phyloP scores from a whole-genome alignment of 2,888 invertebrate genomes.

The Aradus depressus region DNA sequence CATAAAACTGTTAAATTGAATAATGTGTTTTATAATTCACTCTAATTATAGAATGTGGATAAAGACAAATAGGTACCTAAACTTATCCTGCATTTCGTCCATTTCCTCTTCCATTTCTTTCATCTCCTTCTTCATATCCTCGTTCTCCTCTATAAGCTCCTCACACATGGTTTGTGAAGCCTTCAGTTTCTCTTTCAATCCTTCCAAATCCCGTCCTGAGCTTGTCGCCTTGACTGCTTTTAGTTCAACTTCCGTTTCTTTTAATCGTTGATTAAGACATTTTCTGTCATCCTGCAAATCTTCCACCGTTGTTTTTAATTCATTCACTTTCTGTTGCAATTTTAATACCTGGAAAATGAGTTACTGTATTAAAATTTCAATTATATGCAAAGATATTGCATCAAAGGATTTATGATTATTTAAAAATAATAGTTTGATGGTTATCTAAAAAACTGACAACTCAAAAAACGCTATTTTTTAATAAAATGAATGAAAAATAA shows the following conservation, averaged over 20 bases:
- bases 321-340: slow-evolving; percentile 76
- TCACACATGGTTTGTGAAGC: slow-evolving; percentile 87
- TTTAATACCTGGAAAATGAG: slow-evolving; percentile 48
- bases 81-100: slow-evolving; percentile 97
- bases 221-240: slow-evolving; percentile 36
- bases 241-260: slow-evolving; percentile 61
- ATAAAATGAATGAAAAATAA: too few relatives aligned
- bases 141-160: slow-evolving; percentile 91
- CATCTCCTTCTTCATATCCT: slow-evolving; percentile 85
- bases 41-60: background rate
- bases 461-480: too few relatives aligned
- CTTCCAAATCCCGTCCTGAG: slow-evolving; percentile 27
- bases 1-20: too few relatives aligned
- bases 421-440: too few relatives aligned
- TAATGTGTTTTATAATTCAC: too few relatives aligned
- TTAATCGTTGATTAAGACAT: slow-evolving; percentile 54
- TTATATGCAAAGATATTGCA: too few relatives aligned
- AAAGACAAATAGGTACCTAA: slow-evolving; percentile 43
- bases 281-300: slow-evolving; percentile 69
- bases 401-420: too few relatives aligned
- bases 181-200: slow-evolving; percentile 68
- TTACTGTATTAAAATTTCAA: too few relatives aligned
- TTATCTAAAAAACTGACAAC: too few relatives aligned
- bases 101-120: slow-evolving; percentile 91
- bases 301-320: slow-evolving; percentile 66